These are phyloP conservation scores for Clunio marinus DNA, from an alignment of 2,888 invertebrate species.

Conservation along the genomic window DNA sequence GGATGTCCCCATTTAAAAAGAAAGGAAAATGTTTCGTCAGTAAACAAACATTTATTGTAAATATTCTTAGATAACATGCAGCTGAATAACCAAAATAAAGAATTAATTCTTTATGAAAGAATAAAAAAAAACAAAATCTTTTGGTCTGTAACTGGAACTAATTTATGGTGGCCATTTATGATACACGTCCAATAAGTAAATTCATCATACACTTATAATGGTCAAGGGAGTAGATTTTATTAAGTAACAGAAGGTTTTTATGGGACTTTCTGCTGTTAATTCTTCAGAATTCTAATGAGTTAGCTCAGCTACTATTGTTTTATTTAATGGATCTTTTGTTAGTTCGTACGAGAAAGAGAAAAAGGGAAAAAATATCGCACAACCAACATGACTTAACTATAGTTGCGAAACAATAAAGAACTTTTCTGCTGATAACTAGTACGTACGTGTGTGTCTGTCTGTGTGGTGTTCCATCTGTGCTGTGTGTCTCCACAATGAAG, in stretches of 20 bases:
- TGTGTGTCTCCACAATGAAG: too few relatives aligned
- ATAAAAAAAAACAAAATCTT: neutral
- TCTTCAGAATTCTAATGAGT: neutral
- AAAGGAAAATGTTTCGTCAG: too few relatives aligned
- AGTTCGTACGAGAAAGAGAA: neutral
- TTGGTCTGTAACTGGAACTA: neutral
- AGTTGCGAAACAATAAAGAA: neutral
- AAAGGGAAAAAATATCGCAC: neutral
- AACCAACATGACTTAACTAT: neutral
- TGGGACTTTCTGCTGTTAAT: slow-evolving; percentile 1
- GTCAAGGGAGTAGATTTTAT: neutral
- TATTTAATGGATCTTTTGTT: slow-evolving; percentile 15
- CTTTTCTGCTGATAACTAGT: neutral
- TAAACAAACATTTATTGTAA: too few relatives aligned
- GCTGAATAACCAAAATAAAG: too few relatives aligned
- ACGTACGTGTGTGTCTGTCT: too few relatives aligned
- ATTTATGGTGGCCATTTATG: slow-evolving; percentile 16
- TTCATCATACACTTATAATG: neutral
- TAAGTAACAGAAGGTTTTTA: slow-evolving; percentile 23
- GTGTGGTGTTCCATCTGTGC: too few relatives aligned
- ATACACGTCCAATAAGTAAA: neutral
- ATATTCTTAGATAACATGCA: too few relatives aligned
- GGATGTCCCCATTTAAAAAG: too few relatives aligned
- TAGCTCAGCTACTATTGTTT: neutral
- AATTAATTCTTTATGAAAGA: too few relatives aligned